Base-by-base conservation (phyloP, 2,888 invertebrate species). In the Nebria salina region DNA sequence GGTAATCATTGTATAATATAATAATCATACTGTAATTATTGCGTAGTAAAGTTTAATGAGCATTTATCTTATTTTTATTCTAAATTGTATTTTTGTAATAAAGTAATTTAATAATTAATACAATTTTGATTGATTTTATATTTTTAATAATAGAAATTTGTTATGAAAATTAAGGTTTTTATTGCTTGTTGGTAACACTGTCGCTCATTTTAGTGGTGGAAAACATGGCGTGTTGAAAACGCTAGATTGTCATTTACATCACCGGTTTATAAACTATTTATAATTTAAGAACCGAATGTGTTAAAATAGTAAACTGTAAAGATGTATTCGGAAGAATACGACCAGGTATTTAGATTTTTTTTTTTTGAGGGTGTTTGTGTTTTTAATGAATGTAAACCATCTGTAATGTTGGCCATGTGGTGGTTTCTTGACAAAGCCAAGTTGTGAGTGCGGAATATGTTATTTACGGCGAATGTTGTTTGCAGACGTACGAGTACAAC, bases 401-500 rank as follows among this genome's bases (percentile, higher is more conserved):
- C 65, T 79, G 74, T 73, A 42, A 41, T n/a, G 26, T 25, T 34
- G 64, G 65, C 75, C 80, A 80, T 80, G 80, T 80, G 80, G 75
- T 77, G 20, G 42, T 11, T 20, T 20, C 70, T 70, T 13, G 13
- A 54, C 54, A 54, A 54, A 54, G 54, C 54, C 34, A 34, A 1
- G 34, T 34, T 34, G 2, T 34, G 5, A 34, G 34, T 54, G 6
- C 54, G 7, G 8, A 54, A 54, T 8, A 34, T 34, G 4, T 34
- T 11, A 70, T 15, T 34, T 70, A 34, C 11, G 70, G 9, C 25
- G 3, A 15, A 70, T 81, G 20, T 82, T 15, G 26, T 82, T 85
- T 86, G 74, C 82, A 87, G 85, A 84, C 83, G 66, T 86, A 85
- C 82, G 86, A 86, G 76, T 87, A 86, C 83, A 86, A 85, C 79